Evolutionary conservation across 2,888 invertebrate genomes (phyloP), one percentile per base, ranked within the genome.

Genomic region (Drosophila rellima): DNA sequence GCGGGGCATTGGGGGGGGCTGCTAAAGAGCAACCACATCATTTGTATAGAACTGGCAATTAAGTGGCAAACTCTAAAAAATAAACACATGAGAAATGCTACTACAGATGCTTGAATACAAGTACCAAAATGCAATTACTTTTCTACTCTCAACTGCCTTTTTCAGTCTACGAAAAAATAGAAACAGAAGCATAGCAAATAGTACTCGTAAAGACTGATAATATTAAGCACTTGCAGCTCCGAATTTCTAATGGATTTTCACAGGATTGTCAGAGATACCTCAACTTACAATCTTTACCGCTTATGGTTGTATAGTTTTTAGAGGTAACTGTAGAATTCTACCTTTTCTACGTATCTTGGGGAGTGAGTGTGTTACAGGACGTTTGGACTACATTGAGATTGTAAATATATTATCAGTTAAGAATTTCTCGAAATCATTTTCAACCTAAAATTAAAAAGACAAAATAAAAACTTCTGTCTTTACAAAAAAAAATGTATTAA

Each of bases 11-110:
- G 15, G 2, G 5, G 10, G 31, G 31, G 15, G 20, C 20, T 33
- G 60, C 52, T 35, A 35, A 37, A 39, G 29, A 26, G 44, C 56
- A 55, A 55, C 67, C 71, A 68, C 82, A 77, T 86, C 70, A 80
- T 74, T 86, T 78, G 78, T 86, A 70, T 78, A 62, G 66, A 77
- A 57, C 60, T 65, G 44, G 74, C 70, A 88, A 82, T 88, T 85
- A 82, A 73, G 73, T 67, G 50, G 40, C 47, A n/a, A 65, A 37
- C 50, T 52, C 17, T 45, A 37, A 59, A 29, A 50, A 47, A 45
- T 37, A 31, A 63, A 11, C 73, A 60, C 50, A 51, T 56, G 51
- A 64, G 33, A 78, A 62, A 72, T 77, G 50, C 42, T 47, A 10
- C 17, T 11, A 50, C 33, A 33, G 40, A 33, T 45, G n/a, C 35